A percentile compares a stretch with the other conserved stretches of the same genome.
These are phyloP conservation scores for Virgularia gustaviana DNA, from an alignment of 92 coral and sea anemone genomes.

Conservation along the genomic window DNA sequence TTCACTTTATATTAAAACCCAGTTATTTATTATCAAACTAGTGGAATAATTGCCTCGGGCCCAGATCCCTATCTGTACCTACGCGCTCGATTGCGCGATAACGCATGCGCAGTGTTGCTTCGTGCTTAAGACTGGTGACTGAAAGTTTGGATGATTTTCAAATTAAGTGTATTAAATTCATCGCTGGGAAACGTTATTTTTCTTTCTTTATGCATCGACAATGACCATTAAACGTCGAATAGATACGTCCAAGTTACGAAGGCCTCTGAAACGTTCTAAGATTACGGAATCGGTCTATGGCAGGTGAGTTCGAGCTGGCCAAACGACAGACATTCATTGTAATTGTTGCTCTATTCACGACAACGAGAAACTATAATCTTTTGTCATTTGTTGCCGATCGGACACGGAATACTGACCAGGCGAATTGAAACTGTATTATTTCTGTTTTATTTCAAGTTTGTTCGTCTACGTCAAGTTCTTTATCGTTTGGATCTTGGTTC, in stretches of 20 bases:
- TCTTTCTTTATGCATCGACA: slow-evolving; percentile 53
- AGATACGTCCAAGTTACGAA: slow-evolving; percentile 95
- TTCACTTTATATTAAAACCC: no score
- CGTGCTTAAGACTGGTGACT: neutral
- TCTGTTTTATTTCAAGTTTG: slow-evolving; percentile 65
- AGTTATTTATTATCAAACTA: no score
- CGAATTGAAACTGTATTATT: slow-evolving; percentile 34
- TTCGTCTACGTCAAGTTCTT: slow-evolving; percentile 93
- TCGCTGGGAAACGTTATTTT: no score
- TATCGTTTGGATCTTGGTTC: slow-evolving; percentile 94
- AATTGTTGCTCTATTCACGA: no score
- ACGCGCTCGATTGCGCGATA: neutral
- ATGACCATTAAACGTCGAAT: slow-evolving; percentile 89
- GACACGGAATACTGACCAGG: slow-evolving; percentile 1
- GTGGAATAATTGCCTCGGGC: no score
- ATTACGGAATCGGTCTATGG: slow-evolving; percentile 99
- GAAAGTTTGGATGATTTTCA: slow-evolving; percentile 1
- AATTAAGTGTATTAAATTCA: neutral
- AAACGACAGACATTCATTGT: slow-evolving; percentile 5
- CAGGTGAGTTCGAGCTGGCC: slow-evolving; percentile 63
- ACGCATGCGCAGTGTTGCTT: slow-evolving; percentile 15
- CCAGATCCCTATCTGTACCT: no score
- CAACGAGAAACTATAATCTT: no score
- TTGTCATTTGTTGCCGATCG: neutral
- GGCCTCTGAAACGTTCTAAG: slow-evolving; percentile 96